A percentile compares a stretch with the other conserved stretches of the same genome.
Evolutionary conservation across 1,140 invertebrate species (phyloP).

Genomic region (Wiebesia pumilae): DNA sequence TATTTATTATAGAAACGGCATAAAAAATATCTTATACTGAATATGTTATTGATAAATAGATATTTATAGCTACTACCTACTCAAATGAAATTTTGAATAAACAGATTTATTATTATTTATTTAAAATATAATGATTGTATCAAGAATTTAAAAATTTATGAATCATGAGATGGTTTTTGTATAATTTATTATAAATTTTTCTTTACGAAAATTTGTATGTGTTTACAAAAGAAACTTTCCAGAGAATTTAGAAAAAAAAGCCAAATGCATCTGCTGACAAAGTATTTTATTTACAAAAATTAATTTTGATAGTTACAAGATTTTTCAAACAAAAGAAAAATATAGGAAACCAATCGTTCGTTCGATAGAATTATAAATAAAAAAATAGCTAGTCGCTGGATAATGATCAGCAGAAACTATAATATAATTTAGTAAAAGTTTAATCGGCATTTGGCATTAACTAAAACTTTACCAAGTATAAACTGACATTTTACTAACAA

Average conservation of each 20-base stretch:
- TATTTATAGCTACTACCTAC: background rate
- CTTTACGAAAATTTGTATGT: slow-evolving; percentile 51
- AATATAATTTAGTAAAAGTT: slow-evolving; percentile 20
- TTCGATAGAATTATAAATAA: slow-evolving; percentile 30
- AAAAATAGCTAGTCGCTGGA: background rate
- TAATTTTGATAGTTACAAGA: slow-evolving; percentile 54
- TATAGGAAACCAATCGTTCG: background rate
- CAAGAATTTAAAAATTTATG: slow-evolving; percentile 29
- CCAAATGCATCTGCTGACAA: slow-evolving; percentile 65
- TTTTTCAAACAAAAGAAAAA: slow-evolving; percentile 40
- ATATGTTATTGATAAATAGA: background rate
- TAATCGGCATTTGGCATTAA: slow-evolving; percentile 37
- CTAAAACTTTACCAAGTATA: background rate
- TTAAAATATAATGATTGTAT: slow-evolving; percentile 24
- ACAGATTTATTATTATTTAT: slow-evolving; percentile 21
- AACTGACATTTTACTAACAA: background rate
- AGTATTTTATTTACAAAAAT: slow-evolving; percentile 63
- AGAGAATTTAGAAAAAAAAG: slow-evolving; percentile 60
- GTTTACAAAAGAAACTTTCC: slow-evolving; percentile 39
- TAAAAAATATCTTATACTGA: background rate
- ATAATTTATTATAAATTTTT: slow-evolving; percentile 20
- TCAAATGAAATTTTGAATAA: background rate
- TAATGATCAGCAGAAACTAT: slow-evolving; percentile 2
- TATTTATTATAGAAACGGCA: background rate
- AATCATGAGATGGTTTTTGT: slow-evolving; percentile 24